These are phyloP conservation scores for Oikopleura dioica DNA, from an alignment of 23 tunicate genomes.

Conservation along the genomic window DNA sequence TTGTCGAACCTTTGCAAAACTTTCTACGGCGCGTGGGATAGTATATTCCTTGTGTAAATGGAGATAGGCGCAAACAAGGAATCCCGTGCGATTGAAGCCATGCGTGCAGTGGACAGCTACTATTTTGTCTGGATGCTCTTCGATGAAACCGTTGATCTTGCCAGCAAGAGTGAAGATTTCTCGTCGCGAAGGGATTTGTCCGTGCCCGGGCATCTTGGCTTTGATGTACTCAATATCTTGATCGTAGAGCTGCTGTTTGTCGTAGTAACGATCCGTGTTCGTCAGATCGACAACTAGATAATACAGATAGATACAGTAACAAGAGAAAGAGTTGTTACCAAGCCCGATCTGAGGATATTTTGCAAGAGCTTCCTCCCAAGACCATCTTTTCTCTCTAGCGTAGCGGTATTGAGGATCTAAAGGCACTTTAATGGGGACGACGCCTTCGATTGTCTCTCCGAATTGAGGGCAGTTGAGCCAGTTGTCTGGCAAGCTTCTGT, in stretches of 20 bases:
- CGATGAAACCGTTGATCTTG: neutral
- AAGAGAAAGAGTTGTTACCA: too few species aligned
- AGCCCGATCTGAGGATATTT: too few species aligned
- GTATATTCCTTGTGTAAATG: neutral
- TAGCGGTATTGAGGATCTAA: too few species aligned
- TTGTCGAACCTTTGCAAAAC: neutral
- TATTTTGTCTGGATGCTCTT: neutral
- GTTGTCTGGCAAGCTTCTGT: neutral
- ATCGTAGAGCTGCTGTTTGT: neutral
- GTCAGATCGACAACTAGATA: neutral
- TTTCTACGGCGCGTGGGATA: neutral
- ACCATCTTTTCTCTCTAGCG: too few species aligned
- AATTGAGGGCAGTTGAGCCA: neutral
- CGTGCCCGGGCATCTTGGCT: neutral
- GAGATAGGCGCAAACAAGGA: neutral
- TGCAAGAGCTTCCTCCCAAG: too few species aligned
- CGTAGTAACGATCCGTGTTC: neutral
- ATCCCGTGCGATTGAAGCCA: conserved; percentile 3
- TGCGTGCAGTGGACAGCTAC: neutral
- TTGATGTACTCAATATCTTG: neutral
- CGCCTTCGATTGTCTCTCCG: neutral
- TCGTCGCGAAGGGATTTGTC: neutral
- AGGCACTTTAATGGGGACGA: neutral
- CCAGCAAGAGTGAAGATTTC: neutral
- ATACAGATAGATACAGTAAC: too few species aligned